A percentile compares a stretch with the other conserved stretches of the same genome.
Conservation (phyloP, 1,140 invertebrate genomes). For the Limonius californicus region DNA sequence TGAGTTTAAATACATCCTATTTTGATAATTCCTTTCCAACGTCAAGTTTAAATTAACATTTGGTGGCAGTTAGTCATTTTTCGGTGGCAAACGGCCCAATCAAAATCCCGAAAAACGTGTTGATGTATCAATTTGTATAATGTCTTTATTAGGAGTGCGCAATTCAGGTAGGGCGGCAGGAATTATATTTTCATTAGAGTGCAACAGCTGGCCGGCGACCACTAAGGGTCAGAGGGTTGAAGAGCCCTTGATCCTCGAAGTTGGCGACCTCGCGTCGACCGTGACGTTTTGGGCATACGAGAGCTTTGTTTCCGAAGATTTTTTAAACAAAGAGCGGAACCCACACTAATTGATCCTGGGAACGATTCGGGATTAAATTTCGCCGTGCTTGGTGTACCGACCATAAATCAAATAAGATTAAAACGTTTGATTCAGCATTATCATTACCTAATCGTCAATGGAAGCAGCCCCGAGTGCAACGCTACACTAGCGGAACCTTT, state of each 20-base stretch:
- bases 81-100: too few relatives aligned
- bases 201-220: slow-evolving; percentile 15
- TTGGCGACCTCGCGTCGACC: not conserved
- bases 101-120: not conserved
- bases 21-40: too few relatives aligned
- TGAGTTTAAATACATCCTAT: too few relatives aligned
- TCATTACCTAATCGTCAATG: slow-evolving; percentile 4
- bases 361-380: not conserved
- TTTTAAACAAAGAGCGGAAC: not conserved
- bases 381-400: not conserved
- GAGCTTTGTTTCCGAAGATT: not conserved
- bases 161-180: not conserved
- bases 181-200: slow-evolving; percentile 16
- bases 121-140: slow-evolving; percentile 7
- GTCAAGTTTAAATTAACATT: too few relatives aligned
- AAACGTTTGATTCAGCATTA: slow-evolving; percentile 1
- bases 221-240: slow-evolving; percentile 9
- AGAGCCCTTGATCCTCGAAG: not conserved
- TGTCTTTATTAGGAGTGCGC: slow-evolving; percentile 2
- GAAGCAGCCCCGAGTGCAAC: not conserved
- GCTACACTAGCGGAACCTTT: not conserved
- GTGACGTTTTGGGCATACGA: not conserved
- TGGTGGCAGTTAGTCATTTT: too few relatives aligned
- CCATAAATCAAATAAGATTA: not conserved
- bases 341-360: not conserved